Conservation (phyloP, 2,797 vertebrate species). For the Schizothorax lantsangensis region DNA sequence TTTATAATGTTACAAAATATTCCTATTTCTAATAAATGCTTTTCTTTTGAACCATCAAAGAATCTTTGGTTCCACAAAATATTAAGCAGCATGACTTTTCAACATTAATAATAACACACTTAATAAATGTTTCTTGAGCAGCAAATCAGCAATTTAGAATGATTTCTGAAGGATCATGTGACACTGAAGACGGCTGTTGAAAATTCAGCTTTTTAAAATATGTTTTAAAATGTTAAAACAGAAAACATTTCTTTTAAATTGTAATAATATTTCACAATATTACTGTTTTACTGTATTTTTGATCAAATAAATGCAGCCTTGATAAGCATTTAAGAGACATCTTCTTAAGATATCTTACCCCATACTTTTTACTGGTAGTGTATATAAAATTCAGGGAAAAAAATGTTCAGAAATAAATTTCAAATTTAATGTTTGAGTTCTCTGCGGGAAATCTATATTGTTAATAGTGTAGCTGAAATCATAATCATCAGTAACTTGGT, state of each 20-base stretch:
- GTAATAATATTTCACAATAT: background rate
- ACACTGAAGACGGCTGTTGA: background rate
- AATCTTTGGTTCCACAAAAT: background rate
- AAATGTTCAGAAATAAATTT: background rate
- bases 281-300: background rate
- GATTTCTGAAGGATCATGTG: background rate
- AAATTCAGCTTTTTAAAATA: background rate
- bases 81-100: background rate
- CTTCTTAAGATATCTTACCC: background rate
- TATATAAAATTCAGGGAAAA: background rate
- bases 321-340: background rate
- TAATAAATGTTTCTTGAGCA: background rate
- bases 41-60: background rate
- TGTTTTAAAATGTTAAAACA: background rate
- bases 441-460: background rate
- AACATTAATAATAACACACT: background rate
- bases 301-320: background rate
- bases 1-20: background rate
- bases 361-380: background rate
- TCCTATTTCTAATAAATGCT: background rate
- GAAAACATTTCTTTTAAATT: background rate
- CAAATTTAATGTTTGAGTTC: background rate
- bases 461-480: slow-evolving; percentile 16
- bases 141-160: background rate
- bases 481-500: slow-evolving; percentile 13